Evolutionary conservation across 2,113 vertebrate species (phyloP), one percentile per base, ranked within the genome.

Genomic region (Melozone crissalis): DNA sequence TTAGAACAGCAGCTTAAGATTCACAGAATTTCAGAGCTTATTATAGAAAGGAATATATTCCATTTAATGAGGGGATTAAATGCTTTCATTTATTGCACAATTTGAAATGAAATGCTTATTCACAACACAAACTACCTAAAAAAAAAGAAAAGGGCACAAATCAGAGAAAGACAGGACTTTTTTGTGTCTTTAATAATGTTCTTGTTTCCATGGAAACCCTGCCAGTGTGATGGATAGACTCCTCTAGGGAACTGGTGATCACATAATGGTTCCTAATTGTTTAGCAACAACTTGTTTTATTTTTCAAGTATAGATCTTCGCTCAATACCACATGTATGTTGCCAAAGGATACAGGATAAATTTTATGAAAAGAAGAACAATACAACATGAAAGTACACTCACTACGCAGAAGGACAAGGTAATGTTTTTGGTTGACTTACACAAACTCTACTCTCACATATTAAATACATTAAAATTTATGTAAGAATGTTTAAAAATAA

Each of bases 181-280:
- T 68, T 84, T 35, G 46, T 65, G 39, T 33, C 19, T 88, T 92
- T 91, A 71, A 93, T 58, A 87, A 5, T 46, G 13, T 67, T 62
- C 19, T 41, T 51, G 90, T 95, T 94, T 80, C 92, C 68, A 92
- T 86, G 72, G 92, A 93, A 96, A 93, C 61, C 5, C 44, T 92
- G 54, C 4, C 35, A 75, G 28, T 65, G 17, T 49, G n/a, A 47
- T 90, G 41, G 39, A 59, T 65, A 83, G 51, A 95, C 72, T 74
- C 18, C 52, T 80, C 39, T 18, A 55, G 59, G 52, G 72, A 88
- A 47, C 28, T 30, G 17, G 19, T 93, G 72, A 92, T 88, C 52
- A 90, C 63, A 92, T 65, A 90, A 66, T 35, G 72, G 30, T 88
- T 74, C 41, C 51, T 81, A 90, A 92, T 84, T 84, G 54, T 92